These are phyloP conservation scores for Archivesica marissinica DNA, from an alignment of 1,140 invertebrate species.

Conservation along the genomic window DNA sequence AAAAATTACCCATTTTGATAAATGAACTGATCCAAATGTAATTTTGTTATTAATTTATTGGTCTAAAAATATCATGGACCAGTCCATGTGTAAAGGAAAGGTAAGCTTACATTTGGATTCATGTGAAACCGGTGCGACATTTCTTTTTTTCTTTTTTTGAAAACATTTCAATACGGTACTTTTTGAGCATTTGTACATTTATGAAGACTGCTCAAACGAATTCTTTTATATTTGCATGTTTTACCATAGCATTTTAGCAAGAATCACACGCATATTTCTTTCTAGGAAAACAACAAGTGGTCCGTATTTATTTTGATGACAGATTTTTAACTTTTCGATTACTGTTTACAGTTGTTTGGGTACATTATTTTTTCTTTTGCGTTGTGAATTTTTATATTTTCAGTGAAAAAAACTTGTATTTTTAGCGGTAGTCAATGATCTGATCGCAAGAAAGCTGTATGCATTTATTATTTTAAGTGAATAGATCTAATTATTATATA, in stretches of 20 bases:
- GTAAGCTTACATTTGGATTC: background rate
- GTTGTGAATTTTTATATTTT: constrained; percentile 12
- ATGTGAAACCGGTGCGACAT: background rate
- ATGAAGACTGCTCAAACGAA: background rate
- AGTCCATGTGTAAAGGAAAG: too few relatives aligned
- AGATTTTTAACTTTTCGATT: background rate
- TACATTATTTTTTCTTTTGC: too few relatives aligned
- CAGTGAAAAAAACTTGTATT: background rate
- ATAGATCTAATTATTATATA: background rate
- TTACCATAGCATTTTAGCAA: too few relatives aligned
- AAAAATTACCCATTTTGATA: too few relatives aligned
- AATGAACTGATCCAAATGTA: too few relatives aligned
- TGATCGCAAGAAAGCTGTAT: background rate
- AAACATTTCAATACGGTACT: constrained; percentile 9
- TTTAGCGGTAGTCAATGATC: background rate
- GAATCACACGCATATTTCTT: too few relatives aligned
- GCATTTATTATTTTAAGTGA: constrained; percentile 11
- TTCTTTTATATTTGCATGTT: background rate
- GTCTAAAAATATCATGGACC: too few relatives aligned
- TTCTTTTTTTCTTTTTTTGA: background rate
- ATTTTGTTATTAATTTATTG: too few relatives aligned
- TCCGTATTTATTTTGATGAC: background rate
- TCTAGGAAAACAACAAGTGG: background rate
- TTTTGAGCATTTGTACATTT: background rate
- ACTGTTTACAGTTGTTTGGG: background rate